phyloP scores from a whole-genome alignment of 2,113 vertebrate species.

The Muntiacus reevesi region DNA sequence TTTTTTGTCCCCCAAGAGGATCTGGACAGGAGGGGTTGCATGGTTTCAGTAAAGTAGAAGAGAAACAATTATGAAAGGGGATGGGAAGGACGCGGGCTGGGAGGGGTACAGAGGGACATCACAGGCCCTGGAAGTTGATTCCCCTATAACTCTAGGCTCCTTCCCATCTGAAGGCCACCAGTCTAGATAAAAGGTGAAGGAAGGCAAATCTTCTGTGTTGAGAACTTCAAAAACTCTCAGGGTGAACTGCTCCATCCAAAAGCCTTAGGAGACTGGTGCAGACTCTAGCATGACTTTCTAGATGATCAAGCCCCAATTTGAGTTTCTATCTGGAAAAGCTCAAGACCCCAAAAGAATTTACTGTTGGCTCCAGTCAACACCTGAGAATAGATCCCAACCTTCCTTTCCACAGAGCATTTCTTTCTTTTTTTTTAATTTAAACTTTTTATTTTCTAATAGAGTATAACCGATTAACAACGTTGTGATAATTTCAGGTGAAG shows the following conservation, averaged over 20 bases:
- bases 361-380: neutral
- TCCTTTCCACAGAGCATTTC: neutral
- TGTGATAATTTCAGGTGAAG: neutral
- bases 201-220: neutral
- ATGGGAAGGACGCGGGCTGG: rapidly evolving
- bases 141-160: neutral
- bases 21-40: neutral
- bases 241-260: neutral
- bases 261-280: neutral
- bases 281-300: neutral
- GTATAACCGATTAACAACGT: neutral
- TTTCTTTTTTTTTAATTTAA: neutral
- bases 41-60: neutral
- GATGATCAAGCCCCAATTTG: neutral
- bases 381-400: neutral
- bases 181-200: neutral
- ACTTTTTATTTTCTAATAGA: neutral
- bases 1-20: neutral
- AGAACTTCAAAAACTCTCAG: neutral
- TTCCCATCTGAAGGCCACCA: neutral
- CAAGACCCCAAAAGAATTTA: neutral
- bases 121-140: neutral
- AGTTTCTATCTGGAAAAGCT: neutral
- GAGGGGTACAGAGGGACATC: neutral
- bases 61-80: neutral